Evolutionary conservation across 2,113 vertebrate species (phyloP).

Genomic region (Helogale parvula): DNA sequence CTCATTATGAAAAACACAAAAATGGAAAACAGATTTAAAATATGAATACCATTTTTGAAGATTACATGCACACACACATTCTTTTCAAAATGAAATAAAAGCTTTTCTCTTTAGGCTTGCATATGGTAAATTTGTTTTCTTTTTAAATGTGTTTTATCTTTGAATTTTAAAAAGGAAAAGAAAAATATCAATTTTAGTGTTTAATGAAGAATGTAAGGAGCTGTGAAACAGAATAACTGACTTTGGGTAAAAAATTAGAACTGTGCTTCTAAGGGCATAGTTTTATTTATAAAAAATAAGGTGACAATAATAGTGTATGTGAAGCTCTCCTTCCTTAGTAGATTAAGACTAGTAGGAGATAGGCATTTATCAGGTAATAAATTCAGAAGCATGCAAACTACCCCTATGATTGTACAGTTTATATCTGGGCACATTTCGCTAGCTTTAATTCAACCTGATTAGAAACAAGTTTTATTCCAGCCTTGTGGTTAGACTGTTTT

Average conservation of each 20-base stretch:
- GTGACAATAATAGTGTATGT: not conserved
- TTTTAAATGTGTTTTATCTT: not conserved
- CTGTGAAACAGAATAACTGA: not conserved
- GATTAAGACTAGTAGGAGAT: conserved; percentile 8
- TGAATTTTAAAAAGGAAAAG: conserved; percentile 6
- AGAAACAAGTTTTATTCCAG: conserved; percentile 54
- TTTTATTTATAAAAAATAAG: not conserved
- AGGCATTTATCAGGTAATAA: conserved; percentile 67
- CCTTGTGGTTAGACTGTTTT: conserved; percentile 49
- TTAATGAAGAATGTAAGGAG: not conserved
- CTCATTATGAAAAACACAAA: not conserved
- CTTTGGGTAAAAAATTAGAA: not conserved
- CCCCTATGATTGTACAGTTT: conserved; percentile 15
- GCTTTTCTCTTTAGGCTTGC: not conserved
- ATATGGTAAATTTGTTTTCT: not conserved
- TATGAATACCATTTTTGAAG: not conserved
- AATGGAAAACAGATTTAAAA: not conserved
- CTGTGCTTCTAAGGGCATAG: not conserved
- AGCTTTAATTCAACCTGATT: conserved; percentile 13
- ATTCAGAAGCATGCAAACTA: conserved; percentile 51
- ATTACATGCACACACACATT: not conserved
- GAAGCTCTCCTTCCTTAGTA: not conserved
- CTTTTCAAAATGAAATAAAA: not conserved
- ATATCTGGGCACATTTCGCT: not conserved
- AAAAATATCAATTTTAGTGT: not conserved